Conservation (phyloP, 2,888 invertebrate species). For the Chloromyia formosa region DNA sequence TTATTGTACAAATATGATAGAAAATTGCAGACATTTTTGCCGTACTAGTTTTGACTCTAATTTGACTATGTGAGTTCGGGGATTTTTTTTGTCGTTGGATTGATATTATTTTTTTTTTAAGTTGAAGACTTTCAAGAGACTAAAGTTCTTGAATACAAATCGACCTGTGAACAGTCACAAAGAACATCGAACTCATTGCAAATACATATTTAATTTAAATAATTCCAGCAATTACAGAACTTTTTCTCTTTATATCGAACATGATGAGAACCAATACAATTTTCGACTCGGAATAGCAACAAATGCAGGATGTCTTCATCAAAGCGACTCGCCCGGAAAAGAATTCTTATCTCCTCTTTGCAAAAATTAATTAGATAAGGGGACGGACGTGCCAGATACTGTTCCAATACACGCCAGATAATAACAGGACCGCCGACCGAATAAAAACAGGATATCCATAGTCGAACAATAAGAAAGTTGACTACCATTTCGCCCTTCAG, state of each 20-base stretch:
- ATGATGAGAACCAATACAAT: neutral
- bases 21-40: too few relatives aligned
- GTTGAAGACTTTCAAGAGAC: too few relatives aligned
- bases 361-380: constrained; percentile 30
- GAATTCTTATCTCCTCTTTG: neutral
- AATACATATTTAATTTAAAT: too few relatives aligned
- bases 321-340: constrained; percentile 13
- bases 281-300: neutral
- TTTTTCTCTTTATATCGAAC: neutral
- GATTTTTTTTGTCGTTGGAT: too few relatives aligned
- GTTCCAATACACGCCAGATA: neutral
- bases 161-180: too few relatives aligned
- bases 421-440: neutral
- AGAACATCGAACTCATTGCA: too few relatives aligned
- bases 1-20: too few relatives aligned
- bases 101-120: too few relatives aligned
- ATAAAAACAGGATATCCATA: neutral
- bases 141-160: too few relatives aligned
- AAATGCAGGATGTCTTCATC: constrained; percentile 1
- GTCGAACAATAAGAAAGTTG: neutral
- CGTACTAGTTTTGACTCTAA: too few relatives aligned
- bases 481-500: neutral
- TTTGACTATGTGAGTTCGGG: too few relatives aligned
- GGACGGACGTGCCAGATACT: neutral
- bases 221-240: neutral